A percentile compares a stretch with the other conserved stretches of the same genome.
Evolutionary conservation across 2,797 vertebrate genomes (phyloP).

Genomic region (Rhinella marina): DNA sequence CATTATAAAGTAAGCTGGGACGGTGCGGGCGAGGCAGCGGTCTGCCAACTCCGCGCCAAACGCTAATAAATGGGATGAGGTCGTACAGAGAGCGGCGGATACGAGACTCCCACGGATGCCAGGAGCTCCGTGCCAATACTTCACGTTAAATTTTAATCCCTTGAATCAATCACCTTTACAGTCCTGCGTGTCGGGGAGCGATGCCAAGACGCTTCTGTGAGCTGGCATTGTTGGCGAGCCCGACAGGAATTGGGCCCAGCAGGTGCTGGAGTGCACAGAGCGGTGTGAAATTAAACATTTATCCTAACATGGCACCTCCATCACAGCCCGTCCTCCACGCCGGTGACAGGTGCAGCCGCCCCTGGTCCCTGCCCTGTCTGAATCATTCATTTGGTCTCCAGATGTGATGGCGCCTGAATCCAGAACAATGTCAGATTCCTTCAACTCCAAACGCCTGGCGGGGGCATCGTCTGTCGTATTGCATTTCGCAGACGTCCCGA

Average conservation of each 20-base stretch:
- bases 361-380: slow-evolving; percentile 39
- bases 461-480: slow-evolving; percentile 28
- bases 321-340: slow-evolving; percentile 22
- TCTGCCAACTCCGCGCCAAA: slow-evolving; percentile 41
- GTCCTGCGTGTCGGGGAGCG: not conserved
- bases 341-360: slow-evolving; percentile 51
- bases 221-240: slow-evolving; percentile 37
- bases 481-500: slow-evolving; percentile 42
- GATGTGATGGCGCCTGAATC: slow-evolving; percentile 55
- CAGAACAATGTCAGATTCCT: slow-evolving; percentile 44
- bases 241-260: slow-evolving; percentile 42
- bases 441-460: slow-evolving; percentile 25
- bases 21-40: slow-evolving; percentile 27
- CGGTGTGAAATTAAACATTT: slow-evolving; percentile 59
- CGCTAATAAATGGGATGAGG: slow-evolving; percentile 57
- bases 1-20: slow-evolving; percentile 23
- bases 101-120: slow-evolving; percentile 34
- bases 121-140: slow-evolving; percentile 39
- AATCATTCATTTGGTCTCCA: slow-evolving; percentile 58
- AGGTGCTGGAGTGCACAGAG: slow-evolving; percentile 46
- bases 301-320: slow-evolving; percentile 52
- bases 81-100: slow-evolving; percentile 37
- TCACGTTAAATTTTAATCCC: slow-evolving; percentile 53
- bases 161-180: slow-evolving; percentile 61
- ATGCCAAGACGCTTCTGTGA: slow-evolving; percentile 49